Evolutionary conservation across 2,888 invertebrate genomes (phyloP), one percentile per base, ranked within the genome.

Genomic region (Pseudococcus jackbeardsleyi): DNA sequence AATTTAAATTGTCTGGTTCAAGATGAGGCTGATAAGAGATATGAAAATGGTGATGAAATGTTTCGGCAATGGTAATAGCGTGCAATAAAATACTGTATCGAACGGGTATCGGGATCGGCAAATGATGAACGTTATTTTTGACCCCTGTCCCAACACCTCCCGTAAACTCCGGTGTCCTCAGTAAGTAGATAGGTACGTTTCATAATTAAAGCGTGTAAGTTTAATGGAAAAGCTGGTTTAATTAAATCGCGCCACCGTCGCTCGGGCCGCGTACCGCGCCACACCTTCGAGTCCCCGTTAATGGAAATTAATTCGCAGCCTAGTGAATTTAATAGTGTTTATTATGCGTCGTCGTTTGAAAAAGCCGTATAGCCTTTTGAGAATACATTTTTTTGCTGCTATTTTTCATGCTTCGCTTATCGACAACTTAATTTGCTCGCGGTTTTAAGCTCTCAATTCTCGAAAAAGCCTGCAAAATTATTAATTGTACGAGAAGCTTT

Each of bases 151-250:
- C 19, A 12, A 19, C 19, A 59, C 19, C 59, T 59, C 59, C 8
- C 68, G 9, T 33, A 6, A 4, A n/a, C 59, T 19, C 50, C 50
- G 12, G 5, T 17, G 15, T 50, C 50, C 50, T 4, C 17, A 12
- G 15, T 17, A 33, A 33, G 26, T 33, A 33, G 26, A 12, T 50
- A 8, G 46, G 12, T 12, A 15, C 59, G 59, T 59, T 59, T 59
- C 26, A 72, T 72, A 72, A 72, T 72, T 72, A 72, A 72, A 72
- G 33, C 68, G 68, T 72, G 33, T 72, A 72, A 26, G 68, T 72
- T 72, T 72, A 33, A 72, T 72, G 68, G 68, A 72, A 72, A 72
- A 72, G 68, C 68, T 72, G 33, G 68, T 72, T 72, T 72, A 72
- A 72, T 72, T 72, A 72, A 72, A 72, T 72, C 33, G 68, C 68